These are phyloP conservation scores for Litocranius walleri DNA, from an alignment of 2,113 vertebrate species.

Conservation along the genomic window DNA sequence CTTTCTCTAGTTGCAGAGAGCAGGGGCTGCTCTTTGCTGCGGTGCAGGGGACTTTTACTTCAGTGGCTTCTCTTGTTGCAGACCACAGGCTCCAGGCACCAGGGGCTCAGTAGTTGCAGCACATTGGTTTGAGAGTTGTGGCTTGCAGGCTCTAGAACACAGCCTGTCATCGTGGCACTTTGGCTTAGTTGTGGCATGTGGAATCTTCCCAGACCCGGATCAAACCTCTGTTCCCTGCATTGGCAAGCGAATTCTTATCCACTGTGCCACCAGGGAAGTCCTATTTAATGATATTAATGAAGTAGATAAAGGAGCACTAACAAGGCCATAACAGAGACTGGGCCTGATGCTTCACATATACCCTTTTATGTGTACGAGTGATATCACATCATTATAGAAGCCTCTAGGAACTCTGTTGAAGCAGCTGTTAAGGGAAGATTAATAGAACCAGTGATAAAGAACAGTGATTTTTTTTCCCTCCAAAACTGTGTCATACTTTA, in stretches of 20 bases:
- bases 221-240: not conserved
- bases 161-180: not conserved
- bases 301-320: not conserved
- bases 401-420: not conserved
- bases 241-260: not conserved
- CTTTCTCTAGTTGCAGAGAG: not conserved
- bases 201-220: not conserved
- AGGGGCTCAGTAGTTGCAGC: not conserved
- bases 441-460: not conserved
- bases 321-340: too few relatives aligned
- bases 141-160: not conserved
- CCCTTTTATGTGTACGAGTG: not conserved
- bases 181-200: not conserved
- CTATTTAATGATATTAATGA: not conserved
- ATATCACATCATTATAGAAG: accelerated
- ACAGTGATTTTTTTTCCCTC: not conserved
- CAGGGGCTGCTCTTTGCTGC: not conserved
- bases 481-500: not conserved
- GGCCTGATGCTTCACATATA: not conserved
- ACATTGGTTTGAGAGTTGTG: not conserved
- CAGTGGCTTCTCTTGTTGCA: not conserved
- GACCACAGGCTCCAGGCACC: not conserved
- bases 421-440: not conserved
- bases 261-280: not conserved
- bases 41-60: not conserved